These are phyloP conservation scores for Ceramica pisi DNA, from an alignment of 2,888 invertebrate species.

Conservation along the genomic window DNA sequence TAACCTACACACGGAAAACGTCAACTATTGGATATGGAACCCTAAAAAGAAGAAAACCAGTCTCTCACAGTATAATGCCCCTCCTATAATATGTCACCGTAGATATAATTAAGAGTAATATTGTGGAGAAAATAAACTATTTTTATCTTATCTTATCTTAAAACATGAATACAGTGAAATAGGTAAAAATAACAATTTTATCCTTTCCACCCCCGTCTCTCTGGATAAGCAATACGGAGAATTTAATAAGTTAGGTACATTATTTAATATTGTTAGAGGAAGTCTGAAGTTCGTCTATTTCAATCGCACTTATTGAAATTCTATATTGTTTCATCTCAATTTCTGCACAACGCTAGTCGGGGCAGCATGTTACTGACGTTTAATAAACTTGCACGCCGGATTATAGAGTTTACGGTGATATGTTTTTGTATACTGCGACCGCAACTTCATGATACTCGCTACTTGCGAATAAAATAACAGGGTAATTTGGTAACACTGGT, in stretches of 20 bases:
- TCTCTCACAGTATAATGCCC: too few species aligned
- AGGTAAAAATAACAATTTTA: background rate
- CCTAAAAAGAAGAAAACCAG: too few species aligned
- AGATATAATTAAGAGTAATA: too few species aligned
- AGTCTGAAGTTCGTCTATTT: conserved; percentile 68
- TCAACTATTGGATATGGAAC: too few species aligned
- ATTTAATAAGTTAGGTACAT: conserved; percentile 67
- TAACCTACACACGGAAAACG: too few species aligned
- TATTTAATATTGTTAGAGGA: conserved; percentile 64
- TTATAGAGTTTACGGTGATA: conserved; percentile 79
- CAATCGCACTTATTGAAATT: conserved; percentile 71
- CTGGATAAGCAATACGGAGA: conserved; percentile 38
- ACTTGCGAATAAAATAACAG: background rate
- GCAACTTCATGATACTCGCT: conserved; percentile 23
- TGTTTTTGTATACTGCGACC: conserved; percentile 68
- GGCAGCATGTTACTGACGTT: conserved; percentile 82
- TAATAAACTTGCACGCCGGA: conserved; percentile 81
- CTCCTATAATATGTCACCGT: too few species aligned
- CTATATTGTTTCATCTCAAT: conserved; percentile 76
- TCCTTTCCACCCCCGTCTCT: conserved; percentile 21
- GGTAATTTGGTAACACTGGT: background rate
- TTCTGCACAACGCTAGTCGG: conserved; percentile 68
- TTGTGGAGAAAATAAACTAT: too few species aligned
- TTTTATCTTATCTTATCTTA: too few species aligned
- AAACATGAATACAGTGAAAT: background rate